Base-by-base conservation (phyloP, 2,888 invertebrate species). In the Notodonta ziczac region DNA sequence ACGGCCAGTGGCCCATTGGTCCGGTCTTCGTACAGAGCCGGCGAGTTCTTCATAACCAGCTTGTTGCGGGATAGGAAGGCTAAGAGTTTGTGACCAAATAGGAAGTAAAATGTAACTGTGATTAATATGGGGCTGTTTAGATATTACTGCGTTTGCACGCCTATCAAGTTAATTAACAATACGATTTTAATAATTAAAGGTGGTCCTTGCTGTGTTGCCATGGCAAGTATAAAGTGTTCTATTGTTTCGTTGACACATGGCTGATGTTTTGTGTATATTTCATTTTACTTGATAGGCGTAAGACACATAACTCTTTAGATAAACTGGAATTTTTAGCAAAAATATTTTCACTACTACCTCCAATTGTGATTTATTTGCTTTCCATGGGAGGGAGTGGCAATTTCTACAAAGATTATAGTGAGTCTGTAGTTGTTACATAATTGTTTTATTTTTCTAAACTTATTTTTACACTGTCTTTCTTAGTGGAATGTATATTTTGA, bases 1-100 rank as follows among this genome's bases (percentile, higher is more conserved):
- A 98, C 98, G 0, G 99, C 99, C 13, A 98, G 98, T 88, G 99
- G 99, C 0, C 99, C 99, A 0, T 94, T 99, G 8, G 99, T 99
- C 0, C 92, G 99, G 51, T 99, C 98, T 60, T 99, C 99, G 0
- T 99, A 99, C 81, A 97, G 98, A 85, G 99, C 99, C n/a, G 99
- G 99, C 4, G 98, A 99, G 94, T 97, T 97, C 88, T 98, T 98
- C 82, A 96, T 98, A 24, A 94, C 96, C 2, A 97, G 97, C 81
- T 95, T 98, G 71, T 85, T 98, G 58, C 96, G 96, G 62, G 95
- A 95, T 70, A 89, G 95, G 57, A 94, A 90, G 74, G 90, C 86
- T 0, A 90, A 90, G 54, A 88, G 81, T 46, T 79, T 80, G 65
- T 93, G 87, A 91, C 80, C 63, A 16, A 10, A 42, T 42, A 42